A percentile compares a stretch with the other conserved stretches of the same genome.
These are phyloP conservation scores for Lithosia quadra DNA, from an alignment of 2,888 invertebrate species.

Conservation along the genomic window DNA sequence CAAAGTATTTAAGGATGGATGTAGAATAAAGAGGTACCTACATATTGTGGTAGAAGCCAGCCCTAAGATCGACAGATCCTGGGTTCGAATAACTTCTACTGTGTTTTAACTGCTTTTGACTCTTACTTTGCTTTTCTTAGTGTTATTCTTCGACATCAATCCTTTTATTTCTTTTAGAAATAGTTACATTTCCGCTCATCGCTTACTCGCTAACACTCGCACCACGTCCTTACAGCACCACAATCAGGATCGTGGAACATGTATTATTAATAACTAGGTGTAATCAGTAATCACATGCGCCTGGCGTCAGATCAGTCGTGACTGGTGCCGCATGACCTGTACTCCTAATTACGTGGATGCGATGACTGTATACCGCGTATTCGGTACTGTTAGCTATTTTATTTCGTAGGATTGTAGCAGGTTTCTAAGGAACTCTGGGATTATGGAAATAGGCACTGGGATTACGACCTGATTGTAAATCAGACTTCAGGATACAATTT, in stretches of 20 bases:
- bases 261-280: conserved; percentile 46
- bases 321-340: conserved; percentile 50
- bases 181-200: not conserved
- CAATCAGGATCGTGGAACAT: conserved; percentile 39
- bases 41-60: too few relatives aligned
- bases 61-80: too few relatives aligned
- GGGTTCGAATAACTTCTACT: too few relatives aligned
- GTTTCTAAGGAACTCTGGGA: not conserved
- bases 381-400: not conserved
- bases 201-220: conserved; percentile 14
- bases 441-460: not conserved
- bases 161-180: too few relatives aligned
- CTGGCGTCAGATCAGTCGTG: conserved; percentile 51
- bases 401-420: conserved; percentile 8
- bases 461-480: not conserved
- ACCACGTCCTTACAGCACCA: conserved; percentile 16
- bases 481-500: too few relatives aligned
- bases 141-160: too few relatives aligned
- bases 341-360: conserved; percentile 44
- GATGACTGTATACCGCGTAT: conserved; percentile 3
- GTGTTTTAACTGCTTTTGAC: too few relatives aligned
- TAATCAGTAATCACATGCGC: conserved; percentile 47
- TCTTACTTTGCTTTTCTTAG: too few relatives aligned
- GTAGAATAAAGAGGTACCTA: too few relatives aligned
- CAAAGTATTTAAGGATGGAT: too few relatives aligned